Conservation (phyloP, 2,888 invertebrate species). For the Papilio elwesi region DNA sequence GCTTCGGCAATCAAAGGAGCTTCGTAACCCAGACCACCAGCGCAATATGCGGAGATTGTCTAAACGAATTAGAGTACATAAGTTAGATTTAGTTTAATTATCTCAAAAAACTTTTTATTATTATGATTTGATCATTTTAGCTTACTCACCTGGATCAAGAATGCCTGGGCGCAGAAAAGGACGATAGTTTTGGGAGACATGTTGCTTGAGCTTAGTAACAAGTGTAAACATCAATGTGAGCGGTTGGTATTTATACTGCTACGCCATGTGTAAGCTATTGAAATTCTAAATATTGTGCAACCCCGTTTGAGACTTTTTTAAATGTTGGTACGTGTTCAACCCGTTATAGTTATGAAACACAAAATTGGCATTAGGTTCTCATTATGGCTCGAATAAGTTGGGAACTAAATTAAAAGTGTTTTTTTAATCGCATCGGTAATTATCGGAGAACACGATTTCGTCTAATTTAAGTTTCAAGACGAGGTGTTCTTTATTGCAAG, state of each 20-base stretch:
- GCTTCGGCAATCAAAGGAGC: slow-evolving; percentile 14
- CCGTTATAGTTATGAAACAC: background rate
- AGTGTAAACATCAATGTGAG: slow-evolving; percentile 2
- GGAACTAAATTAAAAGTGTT: too few species aligned
- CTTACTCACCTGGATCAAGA: slow-evolving; percentile 55
- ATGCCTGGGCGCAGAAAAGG: slow-evolving; percentile 52
- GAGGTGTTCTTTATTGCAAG: too few species aligned
- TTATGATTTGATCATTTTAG: background rate
- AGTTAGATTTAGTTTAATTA: too few species aligned
- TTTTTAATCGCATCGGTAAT: too few species aligned
- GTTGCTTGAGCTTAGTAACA: slow-evolving; percentile 35
- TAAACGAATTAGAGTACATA: too few species aligned
- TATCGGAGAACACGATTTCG: too few species aligned
- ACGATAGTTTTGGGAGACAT: slow-evolving; percentile 56
- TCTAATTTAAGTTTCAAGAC: too few species aligned
- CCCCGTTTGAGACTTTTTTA: background rate
- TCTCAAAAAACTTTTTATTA: background rate
- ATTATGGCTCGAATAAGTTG: too few species aligned
- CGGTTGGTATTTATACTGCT: slow-evolving; percentile 11
- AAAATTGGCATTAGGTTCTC: background rate
- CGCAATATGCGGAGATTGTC: slow-evolving; percentile 24
- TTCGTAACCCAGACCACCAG: background rate
- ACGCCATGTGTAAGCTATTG: background rate
- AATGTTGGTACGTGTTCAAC: background rate
- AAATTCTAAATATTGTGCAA: background rate